These are phyloP conservation scores for Tenodera sinensis DNA, from an alignment of 2,888 invertebrate species.

Conservation along the genomic window DNA sequence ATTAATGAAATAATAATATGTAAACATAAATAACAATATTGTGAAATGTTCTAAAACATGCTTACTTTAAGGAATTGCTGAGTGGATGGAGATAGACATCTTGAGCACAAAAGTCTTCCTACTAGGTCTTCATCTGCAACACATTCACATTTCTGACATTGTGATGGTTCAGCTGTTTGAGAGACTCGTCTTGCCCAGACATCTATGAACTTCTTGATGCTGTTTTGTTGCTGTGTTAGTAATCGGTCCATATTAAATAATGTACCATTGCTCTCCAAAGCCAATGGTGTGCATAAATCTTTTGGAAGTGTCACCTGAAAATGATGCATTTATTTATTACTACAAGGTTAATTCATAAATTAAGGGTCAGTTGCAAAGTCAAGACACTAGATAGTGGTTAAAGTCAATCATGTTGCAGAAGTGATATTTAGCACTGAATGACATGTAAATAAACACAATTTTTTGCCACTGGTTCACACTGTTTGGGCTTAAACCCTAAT, in stretches of 20 bases:
- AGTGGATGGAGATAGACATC: conserved; percentile 40
- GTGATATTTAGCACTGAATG: too few species aligned
- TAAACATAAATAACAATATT: too few species aligned
- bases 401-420: too few species aligned
- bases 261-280: conserved; percentile 44
- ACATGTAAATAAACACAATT: too few species aligned
- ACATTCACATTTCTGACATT: conserved; percentile 48
- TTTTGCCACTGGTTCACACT: too few species aligned
- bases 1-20: too few species aligned
- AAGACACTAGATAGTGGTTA: too few species aligned
- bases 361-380: too few species aligned
- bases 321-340: not conserved
- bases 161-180: conserved; percentile 39
- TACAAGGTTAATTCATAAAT: too few species aligned
- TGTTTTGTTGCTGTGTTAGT: conserved; percentile 32
- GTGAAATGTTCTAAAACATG: too few species aligned
- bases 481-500: too few species aligned
- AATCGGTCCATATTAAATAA: conserved; percentile 40
- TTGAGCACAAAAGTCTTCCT: conserved; percentile 42
- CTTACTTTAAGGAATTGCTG: conserved; percentile 37
- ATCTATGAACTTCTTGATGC: conserved; percentile 41
- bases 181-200: conserved; percentile 42
- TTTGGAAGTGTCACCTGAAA: conserved; percentile 41
- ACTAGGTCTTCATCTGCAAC: conserved; percentile 43
- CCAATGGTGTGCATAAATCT: conserved; percentile 43